Evolutionary conservation across 2,888 invertebrate genomes (phyloP).

Genomic region (Lysandra bellargus): DNA sequence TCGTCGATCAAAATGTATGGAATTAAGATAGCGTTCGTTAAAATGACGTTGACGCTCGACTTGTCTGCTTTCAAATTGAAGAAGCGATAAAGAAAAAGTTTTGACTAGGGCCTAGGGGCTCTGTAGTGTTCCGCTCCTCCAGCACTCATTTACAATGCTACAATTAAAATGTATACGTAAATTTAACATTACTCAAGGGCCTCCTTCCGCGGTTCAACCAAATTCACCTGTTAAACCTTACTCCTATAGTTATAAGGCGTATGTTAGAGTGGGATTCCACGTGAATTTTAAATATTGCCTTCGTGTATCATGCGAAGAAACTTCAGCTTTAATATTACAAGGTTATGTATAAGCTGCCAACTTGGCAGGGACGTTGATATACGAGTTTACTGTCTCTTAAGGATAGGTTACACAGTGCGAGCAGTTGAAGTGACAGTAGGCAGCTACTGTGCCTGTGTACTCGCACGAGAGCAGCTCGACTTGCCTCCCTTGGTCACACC

Average conservation of each 20-base stretch:
- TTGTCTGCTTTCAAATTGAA: no score
- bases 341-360: conserved; percentile 1
- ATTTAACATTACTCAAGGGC: neutral
- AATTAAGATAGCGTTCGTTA: no score
- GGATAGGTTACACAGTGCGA: no score
- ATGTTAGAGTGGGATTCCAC: neutral
- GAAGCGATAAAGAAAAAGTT: no score
- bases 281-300: neutral
- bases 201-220: neutral
- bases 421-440: no score
- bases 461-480: no score
- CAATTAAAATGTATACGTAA: conserved; percentile 11
- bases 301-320: conserved; percentile 1
- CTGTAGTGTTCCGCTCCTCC: no score
- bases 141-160: neutral
- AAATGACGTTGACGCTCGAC: no score
- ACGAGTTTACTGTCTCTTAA: neutral
- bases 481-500: no score
- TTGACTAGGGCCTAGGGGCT: no score
- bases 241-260: neutral
- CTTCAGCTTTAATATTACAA: neutral
- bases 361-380: neutral
- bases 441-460: no score
- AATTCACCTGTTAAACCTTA: neutral
- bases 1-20: no score